phyloP scores from a whole-genome alignment of 2,797 vertebrate genomes.

The Cuculus canorus region DNA sequence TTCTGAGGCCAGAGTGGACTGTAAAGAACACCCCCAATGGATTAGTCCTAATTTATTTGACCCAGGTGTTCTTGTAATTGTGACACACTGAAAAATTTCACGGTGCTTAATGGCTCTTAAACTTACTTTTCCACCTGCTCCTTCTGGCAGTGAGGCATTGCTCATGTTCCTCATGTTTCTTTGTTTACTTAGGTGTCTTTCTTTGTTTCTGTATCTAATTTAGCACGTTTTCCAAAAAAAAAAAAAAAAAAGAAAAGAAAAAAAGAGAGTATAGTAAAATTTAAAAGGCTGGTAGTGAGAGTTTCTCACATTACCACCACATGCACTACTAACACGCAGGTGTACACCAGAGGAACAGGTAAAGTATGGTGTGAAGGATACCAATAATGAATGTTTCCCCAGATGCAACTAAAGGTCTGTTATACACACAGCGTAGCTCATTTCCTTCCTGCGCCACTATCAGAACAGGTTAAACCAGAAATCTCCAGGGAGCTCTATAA shows the following conservation, averaged over 20 bases:
- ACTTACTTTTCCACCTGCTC: conserved; percentile 74
- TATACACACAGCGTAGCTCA: conserved; percentile 17
- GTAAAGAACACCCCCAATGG: conserved; percentile 62
- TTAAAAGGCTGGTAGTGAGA: conserved; percentile 75
- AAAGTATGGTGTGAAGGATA: conserved; percentile 53
- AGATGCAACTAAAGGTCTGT: conserved; percentile 64
- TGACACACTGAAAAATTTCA: conserved; percentile 71
- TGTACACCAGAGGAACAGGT: conserved; percentile 71
- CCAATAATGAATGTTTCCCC: conserved; percentile 67
- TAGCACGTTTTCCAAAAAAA: conserved; percentile 62
- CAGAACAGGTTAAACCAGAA: background rate
- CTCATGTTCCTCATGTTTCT: conserved; percentile 53
- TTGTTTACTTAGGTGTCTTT: conserved; percentile 81
- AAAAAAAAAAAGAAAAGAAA: conserved; percentile 34
- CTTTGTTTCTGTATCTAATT: conserved; percentile 82
- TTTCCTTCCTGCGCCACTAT: conserved; percentile 15
- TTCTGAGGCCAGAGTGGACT: conserved; percentile 43
- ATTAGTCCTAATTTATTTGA: conserved; percentile 67
- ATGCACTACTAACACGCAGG: conserved; percentile 67
- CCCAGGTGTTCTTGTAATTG: conserved; percentile 78
- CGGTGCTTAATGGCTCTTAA: conserved; percentile 69
- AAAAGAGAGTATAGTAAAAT: conserved; percentile 70
- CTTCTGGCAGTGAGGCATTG: conserved; percentile 63
- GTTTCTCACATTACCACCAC: conserved; percentile 78
- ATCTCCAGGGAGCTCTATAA: background rate